phyloP scores from a whole-genome alignment of 2,888 invertebrate species.

The Spialia ferax region DNA sequence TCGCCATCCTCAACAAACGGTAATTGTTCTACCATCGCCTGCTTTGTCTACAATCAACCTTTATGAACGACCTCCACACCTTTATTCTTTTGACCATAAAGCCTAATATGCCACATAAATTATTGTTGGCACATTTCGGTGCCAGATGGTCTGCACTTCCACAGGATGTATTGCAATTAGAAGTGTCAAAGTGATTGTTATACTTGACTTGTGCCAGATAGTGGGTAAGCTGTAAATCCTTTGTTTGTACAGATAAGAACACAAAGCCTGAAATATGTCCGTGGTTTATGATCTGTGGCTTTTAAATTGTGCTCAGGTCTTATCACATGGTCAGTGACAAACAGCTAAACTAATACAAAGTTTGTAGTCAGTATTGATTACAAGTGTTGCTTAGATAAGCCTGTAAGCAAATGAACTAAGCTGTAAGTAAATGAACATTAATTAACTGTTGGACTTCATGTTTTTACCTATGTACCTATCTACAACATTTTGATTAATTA shows the following conservation, averaged over 20 bases:
- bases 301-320: conserved; percentile 10
- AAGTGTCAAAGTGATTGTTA: conserved; percentile 47
- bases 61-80: conserved; percentile 26
- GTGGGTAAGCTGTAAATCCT: conserved; percentile 43
- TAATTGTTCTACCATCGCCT: conserved; percentile 29
- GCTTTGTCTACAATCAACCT: conserved; percentile 17
- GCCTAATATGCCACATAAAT: conserved; percentile 24
- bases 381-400: conserved; percentile 11
- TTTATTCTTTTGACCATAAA: conserved; percentile 21
- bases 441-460: too few relatives aligned
- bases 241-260: conserved; percentile 48
- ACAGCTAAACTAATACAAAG: conserved; percentile 8
- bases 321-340: conserved; percentile 9
- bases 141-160: conserved; percentile 52
- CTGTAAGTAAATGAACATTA: too few relatives aligned
- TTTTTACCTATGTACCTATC: too few relatives aligned
- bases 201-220: conserved; percentile 43
- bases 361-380: not conserved
- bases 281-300: conserved; percentile 31
- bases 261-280: conserved; percentile 26
- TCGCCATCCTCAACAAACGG: conserved; percentile 34
- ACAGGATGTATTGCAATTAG: conserved; percentile 41
- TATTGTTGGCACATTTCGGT: conserved; percentile 43
- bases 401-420: not conserved
- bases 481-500: too few relatives aligned